Percentiles rank a stretch among this genome's conserved stretches.
Evolutionary conservation across 1,140 invertebrate genomes (phyloP).

Genomic region (Atopsyche davidsoni): DNA sequence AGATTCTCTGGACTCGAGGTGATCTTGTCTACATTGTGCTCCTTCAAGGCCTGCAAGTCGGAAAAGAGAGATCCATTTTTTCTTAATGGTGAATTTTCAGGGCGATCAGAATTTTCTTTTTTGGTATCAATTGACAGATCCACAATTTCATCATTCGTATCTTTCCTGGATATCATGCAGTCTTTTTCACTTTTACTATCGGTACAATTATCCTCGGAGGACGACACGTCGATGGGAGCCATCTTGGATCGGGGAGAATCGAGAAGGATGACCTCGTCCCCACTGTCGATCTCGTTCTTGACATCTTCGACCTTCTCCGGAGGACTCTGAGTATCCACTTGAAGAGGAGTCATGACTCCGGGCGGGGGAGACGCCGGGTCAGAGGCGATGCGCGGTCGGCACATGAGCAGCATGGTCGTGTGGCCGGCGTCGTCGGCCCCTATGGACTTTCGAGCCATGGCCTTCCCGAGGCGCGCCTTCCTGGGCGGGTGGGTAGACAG

Average conservation of each 20-base stretch:
- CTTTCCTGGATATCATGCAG: slow-evolving; percentile 10
- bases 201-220: slow-evolving; percentile 37
- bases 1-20: slow-evolving; percentile 1
- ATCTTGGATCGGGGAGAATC: slow-evolving; percentile 38
- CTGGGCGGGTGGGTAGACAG: slow-evolving; percentile 33
- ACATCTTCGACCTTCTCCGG: slow-evolving; percentile 16
- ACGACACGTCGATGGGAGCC: slow-evolving; percentile 43
- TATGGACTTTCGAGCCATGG: slow-evolving; percentile 56
- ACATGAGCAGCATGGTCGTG: slow-evolving; percentile 41
- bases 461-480: slow-evolving; percentile 61
- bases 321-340: slow-evolving; percentile 31
- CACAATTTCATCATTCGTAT: slow-evolving; percentile 26
- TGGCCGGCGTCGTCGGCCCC: slow-evolving; percentile 40
- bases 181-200: slow-evolving; percentile 25
- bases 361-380: slow-evolving; percentile 27
- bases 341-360: slow-evolving; percentile 30
- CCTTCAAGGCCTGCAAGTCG: slow-evolving; percentile 41
- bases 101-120: slow-evolving; percentile 43
- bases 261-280: slow-evolving; percentile 42
- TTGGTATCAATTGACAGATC: slow-evolving; percentile 45
- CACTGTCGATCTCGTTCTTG: slow-evolving; percentile 39
- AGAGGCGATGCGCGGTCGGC: slow-evolving; percentile 31
- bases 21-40: slow-evolving; percentile 35
- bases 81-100: background rate
- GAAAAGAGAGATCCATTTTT: slow-evolving; percentile 28